Evolutionary conservation across 2,888 invertebrate species (phyloP).

Genomic region (Blera fallax): DNA sequence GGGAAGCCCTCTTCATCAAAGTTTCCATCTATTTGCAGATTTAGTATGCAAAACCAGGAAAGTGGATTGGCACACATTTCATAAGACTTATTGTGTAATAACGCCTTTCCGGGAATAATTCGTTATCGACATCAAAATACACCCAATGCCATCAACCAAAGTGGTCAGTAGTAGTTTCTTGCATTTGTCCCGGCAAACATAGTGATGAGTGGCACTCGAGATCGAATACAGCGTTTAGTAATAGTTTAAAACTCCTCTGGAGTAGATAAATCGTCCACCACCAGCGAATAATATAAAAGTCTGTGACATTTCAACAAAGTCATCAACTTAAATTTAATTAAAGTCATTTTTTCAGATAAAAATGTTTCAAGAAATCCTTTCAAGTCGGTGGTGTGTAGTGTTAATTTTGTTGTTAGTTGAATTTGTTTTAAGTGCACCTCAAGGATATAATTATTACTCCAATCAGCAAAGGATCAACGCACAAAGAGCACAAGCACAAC

Average conservation of each 20-base stretch:
- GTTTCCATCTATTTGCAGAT: conserved; percentile 9
- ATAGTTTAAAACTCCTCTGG: conserved; percentile 10
- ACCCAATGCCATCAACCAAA: conserved; percentile 38
- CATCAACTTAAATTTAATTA: neutral
- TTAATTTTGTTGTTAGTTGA: conserved; percentile 37
- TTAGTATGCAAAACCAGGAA: conserved; percentile 30
- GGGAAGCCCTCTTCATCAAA: neutral
- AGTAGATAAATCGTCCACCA: conserved; percentile 23
- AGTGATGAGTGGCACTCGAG: conserved; percentile 29
- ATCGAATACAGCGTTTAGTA: conserved; percentile 35
- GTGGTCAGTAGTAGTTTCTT: conserved; percentile 8
- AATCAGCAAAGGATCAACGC: conserved; percentile 54
- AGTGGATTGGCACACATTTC: conserved; percentile 34
- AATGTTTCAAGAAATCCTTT: neutral
- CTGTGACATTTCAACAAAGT: neutral
- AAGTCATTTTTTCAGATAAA: neutral
- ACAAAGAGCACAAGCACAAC: conserved; percentile 48
- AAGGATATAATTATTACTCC: conserved; percentile 57
- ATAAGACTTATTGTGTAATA: conserved; percentile 28
- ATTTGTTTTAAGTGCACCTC: conserved; percentile 47
- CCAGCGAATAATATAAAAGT: neutral
- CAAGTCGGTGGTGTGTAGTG: conserved; percentile 15
- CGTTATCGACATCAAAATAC: neutral
- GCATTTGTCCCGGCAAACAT: neutral
- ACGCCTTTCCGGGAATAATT: conserved; percentile 33